These are phyloP conservation scores for Paramormyrops kingsleyae DNA, from an alignment of 2,113 vertebrate species.

Conservation along the genomic window DNA sequence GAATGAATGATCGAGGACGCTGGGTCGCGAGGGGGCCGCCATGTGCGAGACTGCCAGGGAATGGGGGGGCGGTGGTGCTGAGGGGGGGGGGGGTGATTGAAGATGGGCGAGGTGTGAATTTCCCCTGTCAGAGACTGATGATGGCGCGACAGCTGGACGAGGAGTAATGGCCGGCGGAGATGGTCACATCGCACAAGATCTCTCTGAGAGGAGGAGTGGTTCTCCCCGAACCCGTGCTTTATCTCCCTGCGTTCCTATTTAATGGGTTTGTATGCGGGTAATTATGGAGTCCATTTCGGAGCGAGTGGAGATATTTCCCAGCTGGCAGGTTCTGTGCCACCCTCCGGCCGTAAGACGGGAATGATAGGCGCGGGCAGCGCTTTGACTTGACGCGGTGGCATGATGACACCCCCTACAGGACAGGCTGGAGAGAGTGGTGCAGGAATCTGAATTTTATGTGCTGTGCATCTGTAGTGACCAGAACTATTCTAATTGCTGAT, in stretches of 20 bases:
- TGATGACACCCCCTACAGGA: background rate
- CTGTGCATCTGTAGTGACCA: background rate
- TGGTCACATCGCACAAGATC: background rate
- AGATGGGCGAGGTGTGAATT: slow-evolving; percentile 2
- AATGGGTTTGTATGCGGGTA: background rate
- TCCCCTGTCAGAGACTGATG: slow-evolving; percentile 9
- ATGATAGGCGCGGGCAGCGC: background rate
- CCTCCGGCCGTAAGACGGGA: background rate
- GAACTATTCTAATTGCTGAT: background rate
- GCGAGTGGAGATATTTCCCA: background rate
- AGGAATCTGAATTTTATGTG: background rate
- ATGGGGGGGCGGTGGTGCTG: background rate
- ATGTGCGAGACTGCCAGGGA: background rate
- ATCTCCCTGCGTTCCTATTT: background rate
- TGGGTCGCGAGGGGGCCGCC: background rate
- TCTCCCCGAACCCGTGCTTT: background rate
- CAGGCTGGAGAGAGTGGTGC: background rate
- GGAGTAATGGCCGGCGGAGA: background rate
- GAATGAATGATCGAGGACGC: background rate
- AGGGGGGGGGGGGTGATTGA: background rate
- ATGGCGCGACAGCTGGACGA: background rate
- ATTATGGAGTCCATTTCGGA: background rate
- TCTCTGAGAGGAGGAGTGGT: background rate
- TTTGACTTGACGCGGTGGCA: background rate
- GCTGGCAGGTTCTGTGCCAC: background rate